These are phyloP conservation scores for Drosophila austrosaltans DNA, from an alignment of 2,888 invertebrate species.

Conservation along the genomic window DNA sequence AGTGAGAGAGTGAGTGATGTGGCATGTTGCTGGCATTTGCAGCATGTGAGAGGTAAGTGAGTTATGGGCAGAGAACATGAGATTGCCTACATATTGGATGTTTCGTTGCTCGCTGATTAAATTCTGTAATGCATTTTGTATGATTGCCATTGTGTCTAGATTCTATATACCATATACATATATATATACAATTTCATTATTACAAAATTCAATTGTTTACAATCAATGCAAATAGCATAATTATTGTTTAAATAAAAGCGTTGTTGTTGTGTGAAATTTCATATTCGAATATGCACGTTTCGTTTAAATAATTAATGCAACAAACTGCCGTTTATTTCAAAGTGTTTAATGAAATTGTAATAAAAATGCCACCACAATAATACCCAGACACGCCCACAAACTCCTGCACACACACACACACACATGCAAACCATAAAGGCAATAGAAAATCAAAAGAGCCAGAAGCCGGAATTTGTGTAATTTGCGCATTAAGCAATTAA, in stretches of 20 bases:
- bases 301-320: slow-evolving; percentile 39
- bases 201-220: slow-evolving; percentile 20
- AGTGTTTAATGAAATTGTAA: slow-evolving; percentile 37
- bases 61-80: neutral
- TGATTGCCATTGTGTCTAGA: neutral
- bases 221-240: slow-evolving; percentile 27
- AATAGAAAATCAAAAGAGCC: slow-evolving; percentile 8
- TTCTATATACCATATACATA: neutral
- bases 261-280: neutral
- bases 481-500: slow-evolving; percentile 52
- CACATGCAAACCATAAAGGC: neutral
- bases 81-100: slow-evolving; percentile 9
- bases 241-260: slow-evolving; percentile 1
- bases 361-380: slow-evolving; percentile 2
- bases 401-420: slow-evolving; percentile 5
- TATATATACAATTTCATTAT: neutral
- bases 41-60: neutral
- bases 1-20: neutral
- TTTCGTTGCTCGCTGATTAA: neutral
- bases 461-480: slow-evolving; percentile 24
- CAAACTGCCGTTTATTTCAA: slow-evolving; percentile 19
- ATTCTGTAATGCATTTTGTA: slow-evolving; percentile 3
- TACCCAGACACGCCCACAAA: slow-evolving; percentile 1
- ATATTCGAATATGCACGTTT: slow-evolving; percentile 12
- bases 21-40: neutral